Evolutionary conservation across 1,140 invertebrate genomes (phyloP).

Genomic region (Pachypsylla venusta): DNA sequence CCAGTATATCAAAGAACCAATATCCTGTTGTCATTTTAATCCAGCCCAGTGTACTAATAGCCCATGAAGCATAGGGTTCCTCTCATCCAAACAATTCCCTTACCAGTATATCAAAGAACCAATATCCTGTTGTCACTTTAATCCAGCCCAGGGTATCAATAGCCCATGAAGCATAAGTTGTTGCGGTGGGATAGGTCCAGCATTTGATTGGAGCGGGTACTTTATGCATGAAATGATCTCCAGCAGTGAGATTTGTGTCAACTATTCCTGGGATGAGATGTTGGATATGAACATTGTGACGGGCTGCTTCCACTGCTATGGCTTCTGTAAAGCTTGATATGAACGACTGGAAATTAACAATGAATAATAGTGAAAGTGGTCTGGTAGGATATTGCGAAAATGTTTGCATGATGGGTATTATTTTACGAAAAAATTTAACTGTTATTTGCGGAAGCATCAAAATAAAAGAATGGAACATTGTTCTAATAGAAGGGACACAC

Average conservation of each 20-base stretch:
- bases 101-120: neutral
- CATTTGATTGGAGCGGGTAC: too few relatives aligned
- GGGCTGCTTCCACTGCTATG: too few relatives aligned
- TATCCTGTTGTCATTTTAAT: neutral
- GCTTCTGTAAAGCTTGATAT: too few relatives aligned
- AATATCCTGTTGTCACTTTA: neutral
- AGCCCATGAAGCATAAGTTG: neutral
- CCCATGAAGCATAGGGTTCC: slow-evolving; percentile 1
- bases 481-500: too few relatives aligned
- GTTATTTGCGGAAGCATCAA: too few relatives aligned
- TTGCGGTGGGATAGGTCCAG: neutral
- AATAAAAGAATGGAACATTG: too few relatives aligned
- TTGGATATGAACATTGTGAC: neutral
- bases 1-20: neutral
- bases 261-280: neutral
- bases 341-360: too few relatives aligned
- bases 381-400: too few relatives aligned
- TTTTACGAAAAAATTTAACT: too few relatives aligned
- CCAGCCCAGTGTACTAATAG: neutral
- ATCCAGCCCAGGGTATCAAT: neutral
- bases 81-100: too few relatives aligned
- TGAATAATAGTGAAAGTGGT: too few relatives aligned
- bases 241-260: neutral
- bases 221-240: neutral
- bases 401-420: too few relatives aligned